A percentile compares a stretch with the other conserved stretches of the same genome.
Evolutionary conservation across 2,113 vertebrate genomes (phyloP).

Genomic region (Recurvirostra avosetta): DNA sequence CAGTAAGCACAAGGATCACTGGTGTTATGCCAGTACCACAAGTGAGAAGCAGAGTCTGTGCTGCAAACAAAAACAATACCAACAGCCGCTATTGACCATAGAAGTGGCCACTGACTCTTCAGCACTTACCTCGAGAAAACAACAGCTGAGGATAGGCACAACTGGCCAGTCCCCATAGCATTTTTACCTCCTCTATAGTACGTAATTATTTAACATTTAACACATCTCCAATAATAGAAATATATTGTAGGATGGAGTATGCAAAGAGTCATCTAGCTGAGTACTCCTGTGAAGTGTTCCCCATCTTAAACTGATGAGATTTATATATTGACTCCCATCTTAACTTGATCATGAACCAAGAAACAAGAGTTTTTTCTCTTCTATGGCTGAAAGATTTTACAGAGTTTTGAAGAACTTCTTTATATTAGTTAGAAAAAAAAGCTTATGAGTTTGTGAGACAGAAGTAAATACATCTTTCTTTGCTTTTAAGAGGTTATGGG

Average conservation of each 20-base stretch:
- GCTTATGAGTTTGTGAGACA: not conserved
- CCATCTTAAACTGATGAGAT: not conserved
- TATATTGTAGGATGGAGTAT: not conserved
- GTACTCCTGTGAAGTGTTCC: not conserved
- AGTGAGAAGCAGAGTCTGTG: not conserved
- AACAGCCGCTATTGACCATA: not conserved
- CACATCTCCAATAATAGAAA: not conserved
- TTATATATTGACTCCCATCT: not conserved
- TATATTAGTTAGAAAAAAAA: not conserved
- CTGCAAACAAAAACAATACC: not conserved
- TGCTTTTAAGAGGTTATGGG: not conserved
- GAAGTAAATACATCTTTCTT: not conserved
- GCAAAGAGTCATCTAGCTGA: not conserved
- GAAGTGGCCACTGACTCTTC: not conserved
- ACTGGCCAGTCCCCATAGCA: not conserved
- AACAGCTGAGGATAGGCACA: not conserved
- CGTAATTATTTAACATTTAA: not conserved
- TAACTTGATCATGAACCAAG: not conserved
- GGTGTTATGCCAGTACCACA: not conserved
- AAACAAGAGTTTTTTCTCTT: not conserved
- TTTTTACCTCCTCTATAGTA: not conserved
- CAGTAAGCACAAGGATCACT: not conserved
- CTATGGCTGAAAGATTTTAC: not conserved
- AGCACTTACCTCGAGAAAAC: not conserved
- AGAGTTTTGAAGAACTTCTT: not conserved